Evolutionary conservation across 2,113 vertebrate genomes (phyloP).

Genomic region (Centropus unirufus): DNA sequence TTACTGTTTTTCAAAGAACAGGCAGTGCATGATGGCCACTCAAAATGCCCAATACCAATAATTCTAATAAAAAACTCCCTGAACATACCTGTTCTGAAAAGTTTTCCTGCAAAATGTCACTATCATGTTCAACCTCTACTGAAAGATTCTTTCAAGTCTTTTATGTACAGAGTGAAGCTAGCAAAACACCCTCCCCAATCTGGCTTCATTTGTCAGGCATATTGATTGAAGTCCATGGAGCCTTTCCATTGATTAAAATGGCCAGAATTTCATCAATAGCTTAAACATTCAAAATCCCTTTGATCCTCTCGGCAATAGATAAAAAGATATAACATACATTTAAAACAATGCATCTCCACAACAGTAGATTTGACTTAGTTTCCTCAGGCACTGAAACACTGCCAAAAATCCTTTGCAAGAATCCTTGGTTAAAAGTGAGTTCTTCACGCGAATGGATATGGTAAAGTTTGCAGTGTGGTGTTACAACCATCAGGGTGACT

Average conservation of each 20-base stretch:
- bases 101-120: not conserved
- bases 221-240: not conserved
- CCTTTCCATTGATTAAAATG: not conserved
- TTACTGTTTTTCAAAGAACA: not conserved
- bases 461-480: not conserved
- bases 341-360: not conserved
- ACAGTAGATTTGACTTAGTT: not conserved
- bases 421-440: not conserved
- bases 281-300: not conserved
- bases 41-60: not conserved
- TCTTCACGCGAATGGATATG: not conserved
- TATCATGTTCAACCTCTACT: rapidly evolving
- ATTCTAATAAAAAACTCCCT: not conserved
- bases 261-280: not conserved
- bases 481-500: not conserved
- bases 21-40: not conserved
- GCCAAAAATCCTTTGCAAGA: not conserved
- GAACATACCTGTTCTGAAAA: not conserved
- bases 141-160: not conserved
- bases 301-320: not conserved
- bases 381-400: not conserved
- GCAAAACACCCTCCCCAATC: not conserved
- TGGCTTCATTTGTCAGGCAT: not conserved
- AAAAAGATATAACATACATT: not conserved
- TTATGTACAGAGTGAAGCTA: not conserved